These are phyloP conservation scores for Strix occidentalis DNA, from an alignment of 2,797 vertebrate species.

Conservation along the genomic window DNA sequence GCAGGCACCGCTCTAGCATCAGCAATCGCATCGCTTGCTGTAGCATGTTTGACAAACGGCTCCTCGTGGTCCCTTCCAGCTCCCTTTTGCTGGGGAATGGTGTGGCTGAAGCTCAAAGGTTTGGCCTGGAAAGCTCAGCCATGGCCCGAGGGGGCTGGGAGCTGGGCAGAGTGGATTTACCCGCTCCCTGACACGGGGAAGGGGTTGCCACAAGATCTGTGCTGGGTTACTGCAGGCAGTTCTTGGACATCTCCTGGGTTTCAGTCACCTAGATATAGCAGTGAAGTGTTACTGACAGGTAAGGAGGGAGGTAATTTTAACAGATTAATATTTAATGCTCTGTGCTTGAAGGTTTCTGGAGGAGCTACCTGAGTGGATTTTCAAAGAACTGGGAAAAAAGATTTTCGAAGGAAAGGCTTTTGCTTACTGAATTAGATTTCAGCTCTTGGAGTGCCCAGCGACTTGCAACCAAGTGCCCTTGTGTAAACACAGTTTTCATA, in stretches of 20 bases:
- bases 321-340: neutral
- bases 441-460: neutral
- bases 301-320: neutral
- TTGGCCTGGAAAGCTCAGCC: neutral
- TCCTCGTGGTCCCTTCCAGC: neutral
- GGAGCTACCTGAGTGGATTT: neutral
- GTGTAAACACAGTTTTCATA: neutral
- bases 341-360: neutral
- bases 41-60: neutral
- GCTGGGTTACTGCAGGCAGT: neutral
- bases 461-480: neutral
- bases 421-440: neutral
- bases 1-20: constrained; percentile 48
- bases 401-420: neutral
- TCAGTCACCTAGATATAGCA: neutral
- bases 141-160: neutral
- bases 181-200: neutral
- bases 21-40: neutral
- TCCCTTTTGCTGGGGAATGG: neutral
- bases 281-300: neutral
- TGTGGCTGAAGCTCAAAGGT: neutral
- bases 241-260: neutral
- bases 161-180: neutral
- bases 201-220: neutral
- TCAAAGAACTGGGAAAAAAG: neutral